Percentiles rank a stretch among this genome's conserved stretches.
phyloP scores from a whole-genome alignment of 2,797 vertebrate genomes.

The Coranthus polyacanthus region DNA sequence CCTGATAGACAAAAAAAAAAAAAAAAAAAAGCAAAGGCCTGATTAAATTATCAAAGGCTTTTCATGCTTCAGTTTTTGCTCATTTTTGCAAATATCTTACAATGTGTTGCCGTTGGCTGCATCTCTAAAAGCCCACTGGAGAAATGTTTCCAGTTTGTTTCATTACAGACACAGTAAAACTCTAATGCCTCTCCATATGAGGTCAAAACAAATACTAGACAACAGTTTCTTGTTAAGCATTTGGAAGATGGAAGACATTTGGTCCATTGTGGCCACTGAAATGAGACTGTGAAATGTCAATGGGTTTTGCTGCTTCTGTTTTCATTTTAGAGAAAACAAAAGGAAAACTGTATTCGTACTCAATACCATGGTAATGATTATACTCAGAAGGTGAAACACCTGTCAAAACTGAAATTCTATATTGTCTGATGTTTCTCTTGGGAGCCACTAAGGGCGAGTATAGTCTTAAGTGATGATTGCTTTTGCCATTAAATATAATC shows the following conservation, averaged over 20 bases:
- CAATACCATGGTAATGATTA: constrained; percentile 34
- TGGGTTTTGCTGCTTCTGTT: constrained; percentile 49
- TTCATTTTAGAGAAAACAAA: constrained; percentile 60
- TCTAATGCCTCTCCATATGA: constrained; percentile 42
- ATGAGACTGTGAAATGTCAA: constrained; percentile 40
- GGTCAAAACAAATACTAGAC: constrained; percentile 68
- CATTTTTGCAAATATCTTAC: constrained; percentile 57
- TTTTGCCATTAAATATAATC: constrained; percentile 65
- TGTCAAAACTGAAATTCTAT: constrained; percentile 58
- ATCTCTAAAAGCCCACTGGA: constrained; percentile 37
- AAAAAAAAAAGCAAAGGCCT: constrained; percentile 28
- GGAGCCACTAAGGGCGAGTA: constrained; percentile 40
- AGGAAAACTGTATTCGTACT: constrained; percentile 42
- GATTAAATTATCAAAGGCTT: constrained; percentile 79
- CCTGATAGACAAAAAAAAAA: constrained; percentile 55
- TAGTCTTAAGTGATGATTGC: constrained; percentile 38
- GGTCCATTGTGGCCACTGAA: constrained; percentile 51
- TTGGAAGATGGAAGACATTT: constrained; percentile 51
- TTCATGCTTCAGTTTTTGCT: constrained; percentile 52
- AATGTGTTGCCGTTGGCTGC: constrained; percentile 64
- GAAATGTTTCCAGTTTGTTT: constrained; percentile 61
- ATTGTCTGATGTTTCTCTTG: constrained; percentile 35
- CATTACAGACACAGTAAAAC: constrained; percentile 40
- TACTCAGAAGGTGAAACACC: constrained; percentile 44
- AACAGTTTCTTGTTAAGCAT: constrained; percentile 71